Conservation (phyloP, 2,797 vertebrate genomes). For the Hypotaenidia philippensis region DNA sequence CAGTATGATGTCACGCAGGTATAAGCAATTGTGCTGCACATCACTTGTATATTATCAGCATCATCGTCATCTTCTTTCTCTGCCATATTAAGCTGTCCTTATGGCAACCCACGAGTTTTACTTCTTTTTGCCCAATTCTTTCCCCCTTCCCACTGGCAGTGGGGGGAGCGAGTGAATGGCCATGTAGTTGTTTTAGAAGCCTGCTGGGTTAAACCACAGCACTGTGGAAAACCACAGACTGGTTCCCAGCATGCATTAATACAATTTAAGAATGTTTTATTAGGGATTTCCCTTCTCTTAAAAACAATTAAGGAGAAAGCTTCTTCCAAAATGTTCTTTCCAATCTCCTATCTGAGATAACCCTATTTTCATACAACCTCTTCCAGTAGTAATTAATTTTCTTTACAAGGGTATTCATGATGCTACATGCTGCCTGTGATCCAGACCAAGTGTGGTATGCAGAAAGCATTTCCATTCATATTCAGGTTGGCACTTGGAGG, state of each 20-base stretch:
- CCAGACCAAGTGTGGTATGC: neutral
- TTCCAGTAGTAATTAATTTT: conserved; percentile 23
- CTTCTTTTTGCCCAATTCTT: no score
- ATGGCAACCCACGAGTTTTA: no score
- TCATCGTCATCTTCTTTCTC: no score
- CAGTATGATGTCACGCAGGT: no score
- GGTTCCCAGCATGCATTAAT: neutral
- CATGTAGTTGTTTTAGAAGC: no score
- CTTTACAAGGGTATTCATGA: neutral
- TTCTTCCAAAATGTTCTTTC: neutral
- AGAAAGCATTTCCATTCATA: conserved; percentile 25
- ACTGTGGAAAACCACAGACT: neutral
- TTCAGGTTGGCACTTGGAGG: neutral
- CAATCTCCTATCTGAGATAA: neutral
- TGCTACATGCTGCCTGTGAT: neutral
- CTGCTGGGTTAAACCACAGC: no score
- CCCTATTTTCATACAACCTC: neutral
- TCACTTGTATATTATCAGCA: no score
- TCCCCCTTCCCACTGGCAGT: no score
- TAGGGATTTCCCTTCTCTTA: neutral
- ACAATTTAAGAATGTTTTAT: neutral
- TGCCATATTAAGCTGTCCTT: no score
- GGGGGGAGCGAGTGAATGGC: no score
- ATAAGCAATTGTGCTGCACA: no score
- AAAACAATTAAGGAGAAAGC: conserved; percentile 8